A percentile compares a stretch with the other conserved stretches of the same genome.
Evolutionary conservation across 2,797 vertebrate species (phyloP).

Genomic region (Tangara arthus): DNA sequence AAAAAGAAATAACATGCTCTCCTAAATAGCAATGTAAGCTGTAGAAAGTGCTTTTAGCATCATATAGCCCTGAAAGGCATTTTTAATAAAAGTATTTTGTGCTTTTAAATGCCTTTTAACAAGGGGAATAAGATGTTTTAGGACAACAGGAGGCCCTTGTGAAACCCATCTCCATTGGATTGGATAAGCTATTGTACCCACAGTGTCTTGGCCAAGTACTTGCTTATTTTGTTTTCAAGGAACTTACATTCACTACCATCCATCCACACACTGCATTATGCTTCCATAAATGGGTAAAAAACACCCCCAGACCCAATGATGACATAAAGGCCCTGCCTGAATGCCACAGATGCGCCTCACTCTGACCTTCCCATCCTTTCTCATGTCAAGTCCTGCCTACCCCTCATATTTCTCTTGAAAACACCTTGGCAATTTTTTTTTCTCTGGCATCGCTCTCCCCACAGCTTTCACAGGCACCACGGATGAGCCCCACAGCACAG

Average conservation of each 20-base stretch:
- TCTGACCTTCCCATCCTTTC: neutral
- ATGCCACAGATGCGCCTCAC: neutral
- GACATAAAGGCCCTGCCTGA: neutral
- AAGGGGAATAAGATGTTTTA: constrained; percentile 40
- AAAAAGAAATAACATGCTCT: constrained; percentile 77
- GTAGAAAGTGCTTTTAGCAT: constrained; percentile 65
- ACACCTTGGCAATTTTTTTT: neutral
- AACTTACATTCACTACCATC: neutral
- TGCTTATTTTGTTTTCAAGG: constrained; percentile 27
- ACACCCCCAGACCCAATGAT: neutral
- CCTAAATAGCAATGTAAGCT: constrained; percentile 70
- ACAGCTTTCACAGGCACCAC: neutral
- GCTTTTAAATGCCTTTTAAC: constrained; percentile 70
- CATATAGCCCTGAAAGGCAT: constrained; percentile 69
- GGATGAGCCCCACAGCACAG: rapidly evolving
- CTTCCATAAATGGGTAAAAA: neutral
- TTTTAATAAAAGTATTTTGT: constrained; percentile 66
- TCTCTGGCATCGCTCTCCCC: neutral
- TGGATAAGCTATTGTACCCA: constrained; percentile 16
- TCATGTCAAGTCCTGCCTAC: neutral
- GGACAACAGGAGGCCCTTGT: constrained; percentile 11
- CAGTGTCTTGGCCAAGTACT: neutral
- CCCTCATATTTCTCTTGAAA: neutral
- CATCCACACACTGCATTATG: neutral
- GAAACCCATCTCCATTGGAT: constrained; percentile 41